Conservation (phyloP, 2,113 vertebrate genomes). For the Caranx ignobilis region DNA sequence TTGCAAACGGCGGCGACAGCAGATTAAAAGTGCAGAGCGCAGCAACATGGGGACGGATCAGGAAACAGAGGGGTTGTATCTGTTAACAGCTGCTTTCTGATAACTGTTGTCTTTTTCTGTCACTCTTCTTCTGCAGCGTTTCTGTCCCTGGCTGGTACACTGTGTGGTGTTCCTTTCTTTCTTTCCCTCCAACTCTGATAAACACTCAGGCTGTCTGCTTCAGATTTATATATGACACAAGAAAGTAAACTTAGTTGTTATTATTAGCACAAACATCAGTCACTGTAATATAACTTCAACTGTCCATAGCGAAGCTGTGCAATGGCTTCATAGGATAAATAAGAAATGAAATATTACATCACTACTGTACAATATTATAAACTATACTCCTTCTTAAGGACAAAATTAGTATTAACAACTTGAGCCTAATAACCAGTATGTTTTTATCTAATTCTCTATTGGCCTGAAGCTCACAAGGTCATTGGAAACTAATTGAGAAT, state of each 20-base stretch:
- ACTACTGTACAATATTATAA: not conserved
- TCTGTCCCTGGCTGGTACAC: conserved; percentile 5
- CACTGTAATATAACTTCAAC: conserved; percentile 37
- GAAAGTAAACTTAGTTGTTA: conserved; percentile 1
- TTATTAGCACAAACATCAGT: conserved; percentile 45
- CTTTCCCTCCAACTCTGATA: conserved; percentile 2
- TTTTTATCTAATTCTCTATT: not conserved
- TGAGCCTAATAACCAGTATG: not conserved
- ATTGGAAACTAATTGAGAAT: not conserved
- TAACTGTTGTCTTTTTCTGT: conserved; percentile 27
- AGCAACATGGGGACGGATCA: not conserved
- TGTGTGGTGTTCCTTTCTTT: conserved; percentile 14
- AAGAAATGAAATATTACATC: not conserved
- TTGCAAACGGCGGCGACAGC: not conserved
- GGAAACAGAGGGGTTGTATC: conserved; percentile 8
- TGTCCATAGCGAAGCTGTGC: not conserved
- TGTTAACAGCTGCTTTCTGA: conserved; percentile 39
- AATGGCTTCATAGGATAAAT: not conserved
- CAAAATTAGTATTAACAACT: not conserved
- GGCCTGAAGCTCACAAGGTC: not conserved
- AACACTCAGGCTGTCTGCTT: conserved; percentile 29
- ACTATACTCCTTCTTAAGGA: not conserved
- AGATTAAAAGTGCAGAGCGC: conserved; percentile 11
- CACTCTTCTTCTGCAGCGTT: conserved; percentile 34
- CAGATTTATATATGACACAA: conserved; percentile 21